phyloP scores from a whole-genome alignment of 1,140 invertebrate species.

The Nymphalis io region DNA sequence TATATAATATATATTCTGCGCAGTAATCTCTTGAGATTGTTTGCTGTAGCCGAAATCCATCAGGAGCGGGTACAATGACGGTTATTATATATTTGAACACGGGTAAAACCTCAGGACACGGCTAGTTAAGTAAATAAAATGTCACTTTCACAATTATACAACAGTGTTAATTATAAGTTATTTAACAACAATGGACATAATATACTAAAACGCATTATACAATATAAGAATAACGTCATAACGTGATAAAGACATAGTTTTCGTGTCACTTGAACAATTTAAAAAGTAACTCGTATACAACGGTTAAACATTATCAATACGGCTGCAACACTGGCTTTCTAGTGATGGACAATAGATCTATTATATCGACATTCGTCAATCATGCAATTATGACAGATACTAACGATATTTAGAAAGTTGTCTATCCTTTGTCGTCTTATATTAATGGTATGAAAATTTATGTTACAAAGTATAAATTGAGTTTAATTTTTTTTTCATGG shows the following conservation, averaged over 20 bases:
- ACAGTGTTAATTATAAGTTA: neutral
- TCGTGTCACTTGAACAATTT: slow-evolving; percentile 5
- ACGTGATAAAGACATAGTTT: neutral
- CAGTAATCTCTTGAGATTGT: too few species aligned
- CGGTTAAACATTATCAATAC: slow-evolving; percentile 4
- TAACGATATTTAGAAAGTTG: neutral
- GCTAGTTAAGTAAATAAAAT: neutral
- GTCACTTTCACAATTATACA: slow-evolving; percentile 5
- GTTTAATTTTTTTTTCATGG: too few species aligned
- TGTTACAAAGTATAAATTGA: too few species aligned
- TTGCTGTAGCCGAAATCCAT: too few species aligned
- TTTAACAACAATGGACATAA: slow-evolving; percentile 3
- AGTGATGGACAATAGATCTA: slow-evolving; percentile 8
- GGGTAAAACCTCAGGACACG: too few species aligned
- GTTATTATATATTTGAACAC: too few species aligned
- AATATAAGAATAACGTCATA: neutral
- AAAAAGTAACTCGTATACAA: slow-evolving; percentile 21
- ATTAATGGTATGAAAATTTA: too few species aligned
- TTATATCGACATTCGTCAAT: slow-evolving; percentile 3
- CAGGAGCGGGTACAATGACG: too few species aligned
- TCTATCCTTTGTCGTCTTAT: too few species aligned
- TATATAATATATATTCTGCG: too few species aligned
- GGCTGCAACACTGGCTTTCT: slow-evolving; percentile 21
- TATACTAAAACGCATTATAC: neutral
- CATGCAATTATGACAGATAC: neutral